A percentile compares a stretch with the other conserved stretches of the same genome.
Evolutionary conservation across 2,888 invertebrate species (phyloP).

Genomic region (Dinocampus coccinellae): DNA sequence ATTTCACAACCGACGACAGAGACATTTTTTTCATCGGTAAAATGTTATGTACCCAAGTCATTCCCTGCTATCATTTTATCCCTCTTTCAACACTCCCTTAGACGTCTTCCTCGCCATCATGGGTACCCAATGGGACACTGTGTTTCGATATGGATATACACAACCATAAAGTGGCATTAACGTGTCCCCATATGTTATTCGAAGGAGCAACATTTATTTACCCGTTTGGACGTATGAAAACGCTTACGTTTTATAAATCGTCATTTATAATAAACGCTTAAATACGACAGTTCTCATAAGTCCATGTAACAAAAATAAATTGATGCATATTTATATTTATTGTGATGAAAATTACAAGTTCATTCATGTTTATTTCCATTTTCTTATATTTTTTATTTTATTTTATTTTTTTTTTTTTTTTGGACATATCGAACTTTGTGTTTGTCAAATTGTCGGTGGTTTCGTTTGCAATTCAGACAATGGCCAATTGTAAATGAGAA

Average conservation of each 20-base stretch:
- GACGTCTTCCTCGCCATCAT: neutral
- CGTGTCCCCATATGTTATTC: conserved; percentile 52
- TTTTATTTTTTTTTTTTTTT: neutral
- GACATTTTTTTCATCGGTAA: neutral
- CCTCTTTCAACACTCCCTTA: neutral
- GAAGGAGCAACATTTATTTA: conserved; percentile 25
- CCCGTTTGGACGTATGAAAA: conserved; percentile 6
- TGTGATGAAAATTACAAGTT: neutral
- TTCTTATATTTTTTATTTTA: too few species aligned
- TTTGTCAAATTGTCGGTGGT: neutral
- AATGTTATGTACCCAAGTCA: conserved; percentile 18
- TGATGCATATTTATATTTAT: neutral
- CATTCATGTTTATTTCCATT: too few species aligned
- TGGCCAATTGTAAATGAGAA: neutral
- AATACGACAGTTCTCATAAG: neutral
- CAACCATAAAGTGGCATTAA: conserved; percentile 65
- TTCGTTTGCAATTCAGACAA: neutral
- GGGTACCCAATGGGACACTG: conserved; percentile 46
- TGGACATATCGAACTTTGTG: neutral
- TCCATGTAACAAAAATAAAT: neutral
- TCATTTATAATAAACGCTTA: conserved; percentile 12
- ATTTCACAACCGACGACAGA: neutral
- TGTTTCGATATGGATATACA: conserved; percentile 63
- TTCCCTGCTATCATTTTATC: neutral
- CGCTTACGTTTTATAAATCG: neutral